phyloP scores from a whole-genome alignment of 2,113 vertebrate genomes.

The Myotis brandtii region DNA sequence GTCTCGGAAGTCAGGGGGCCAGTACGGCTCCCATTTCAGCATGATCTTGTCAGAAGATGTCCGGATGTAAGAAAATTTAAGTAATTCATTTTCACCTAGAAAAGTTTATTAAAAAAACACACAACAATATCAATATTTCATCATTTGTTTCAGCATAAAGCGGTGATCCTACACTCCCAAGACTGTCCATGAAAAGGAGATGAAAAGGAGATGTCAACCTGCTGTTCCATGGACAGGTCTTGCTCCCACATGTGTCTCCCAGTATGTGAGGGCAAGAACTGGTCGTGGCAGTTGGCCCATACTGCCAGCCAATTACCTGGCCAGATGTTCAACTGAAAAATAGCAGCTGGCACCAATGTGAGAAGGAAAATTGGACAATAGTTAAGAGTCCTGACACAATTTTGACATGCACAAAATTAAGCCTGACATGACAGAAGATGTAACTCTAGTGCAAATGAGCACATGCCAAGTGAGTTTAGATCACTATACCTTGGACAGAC shows the following conservation, averaged over 20 bases:
- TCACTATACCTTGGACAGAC: not conserved
- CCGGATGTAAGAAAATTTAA: constrained; percentile 92
- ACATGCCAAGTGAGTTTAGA: accelerated
- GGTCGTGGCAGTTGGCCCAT: accelerated
- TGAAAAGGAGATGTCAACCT: accelerated
- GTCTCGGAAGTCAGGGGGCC: constrained; percentile 96
- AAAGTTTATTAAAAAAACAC: not conserved
- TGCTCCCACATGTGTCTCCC: not conserved
- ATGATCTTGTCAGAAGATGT: constrained; percentile 92
- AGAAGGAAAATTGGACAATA: not conserved
- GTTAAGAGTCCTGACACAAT: not conserved
- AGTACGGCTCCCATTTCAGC: constrained; percentile 95
- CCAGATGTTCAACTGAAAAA: not conserved
- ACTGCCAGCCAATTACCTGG: not conserved
- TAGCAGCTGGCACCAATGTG: accelerated
- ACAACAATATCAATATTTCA: not conserved
- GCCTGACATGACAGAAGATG: accelerated
- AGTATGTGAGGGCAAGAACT: not conserved
- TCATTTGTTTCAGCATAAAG: not conserved
- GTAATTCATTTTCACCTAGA: constrained; percentile 93
- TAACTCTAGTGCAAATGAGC: not conserved
- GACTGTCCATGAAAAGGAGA: not conserved
- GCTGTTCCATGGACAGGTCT: accelerated
- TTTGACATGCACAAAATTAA: accelerated
- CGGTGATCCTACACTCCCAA: not conserved